Conservation (phyloP, 1,140 invertebrate genomes). For the Antheraea pernyi region DNA sequence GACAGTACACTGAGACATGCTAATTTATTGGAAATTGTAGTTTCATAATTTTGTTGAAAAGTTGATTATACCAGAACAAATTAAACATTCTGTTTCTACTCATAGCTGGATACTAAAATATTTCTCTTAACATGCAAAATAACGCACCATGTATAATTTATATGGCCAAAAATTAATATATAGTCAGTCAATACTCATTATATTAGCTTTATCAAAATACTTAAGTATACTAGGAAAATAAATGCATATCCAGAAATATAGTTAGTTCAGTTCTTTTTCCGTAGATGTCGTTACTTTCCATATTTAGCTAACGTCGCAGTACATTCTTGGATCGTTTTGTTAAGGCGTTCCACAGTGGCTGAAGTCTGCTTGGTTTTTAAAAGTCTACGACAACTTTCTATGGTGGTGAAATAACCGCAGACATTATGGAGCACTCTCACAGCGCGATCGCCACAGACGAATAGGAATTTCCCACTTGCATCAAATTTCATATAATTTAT, state of each 20-base stretch:
- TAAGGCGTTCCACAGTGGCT: conserved; percentile 86
- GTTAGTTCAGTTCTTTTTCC: neutral
- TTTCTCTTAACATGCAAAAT: too few relatives aligned
- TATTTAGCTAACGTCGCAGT: conserved; percentile 80
- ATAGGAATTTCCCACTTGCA: conserved; percentile 85
- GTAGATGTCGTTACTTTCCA: conserved; percentile 42
- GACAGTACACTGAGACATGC: too few relatives aligned
- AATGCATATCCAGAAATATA: conserved; percentile 34
- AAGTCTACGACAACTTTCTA: conserved; percentile 83
- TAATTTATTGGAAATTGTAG: too few relatives aligned
- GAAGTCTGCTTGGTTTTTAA: conserved; percentile 82
- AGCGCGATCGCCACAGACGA: conserved; percentile 87
- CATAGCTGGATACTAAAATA: too few relatives aligned
- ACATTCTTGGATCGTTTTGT: conserved; percentile 84
- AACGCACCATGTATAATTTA: neutral
- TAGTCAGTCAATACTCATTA: neutral
- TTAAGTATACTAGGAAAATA: conserved; percentile 23
- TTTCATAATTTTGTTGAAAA: too few relatives aligned
- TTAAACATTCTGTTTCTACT: too few relatives aligned
- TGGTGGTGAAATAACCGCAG: conserved; percentile 85
- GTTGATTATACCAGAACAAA: too few relatives aligned
- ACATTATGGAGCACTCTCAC: conserved; percentile 91
- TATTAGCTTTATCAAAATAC: neutral
- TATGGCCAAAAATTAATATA: conserved; percentile 1
- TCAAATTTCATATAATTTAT: conserved; percentile 87